These are phyloP conservation scores for Cryptoprocta ferox DNA, from an alignment of 2,797 vertebrate genomes.

Conservation along the genomic window DNA sequence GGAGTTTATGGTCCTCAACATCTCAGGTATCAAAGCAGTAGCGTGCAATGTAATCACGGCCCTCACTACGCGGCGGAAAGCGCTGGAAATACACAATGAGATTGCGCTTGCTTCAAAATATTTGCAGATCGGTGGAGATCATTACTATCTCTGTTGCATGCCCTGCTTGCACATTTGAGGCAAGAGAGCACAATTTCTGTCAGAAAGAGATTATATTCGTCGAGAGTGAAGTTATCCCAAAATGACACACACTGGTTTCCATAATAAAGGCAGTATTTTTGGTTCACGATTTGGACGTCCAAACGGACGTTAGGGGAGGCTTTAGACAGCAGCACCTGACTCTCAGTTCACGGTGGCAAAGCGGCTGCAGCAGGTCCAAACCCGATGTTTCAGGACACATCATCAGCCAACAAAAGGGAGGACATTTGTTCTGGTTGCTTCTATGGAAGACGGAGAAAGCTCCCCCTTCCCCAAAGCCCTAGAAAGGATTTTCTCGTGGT, in stretches of 20 bases:
- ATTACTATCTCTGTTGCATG: background rate
- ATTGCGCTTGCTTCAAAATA: constrained; percentile 5
- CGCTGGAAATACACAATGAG: constrained; percentile 17
- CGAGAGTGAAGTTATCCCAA: background rate
- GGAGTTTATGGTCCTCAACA: background rate
- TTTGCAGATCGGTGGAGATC: background rate
- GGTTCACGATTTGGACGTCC: background rate
- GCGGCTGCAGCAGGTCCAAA: background rate
- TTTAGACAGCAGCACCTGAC: background rate
- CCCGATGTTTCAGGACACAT: background rate
- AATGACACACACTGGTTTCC: background rate
- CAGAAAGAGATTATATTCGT: background rate
- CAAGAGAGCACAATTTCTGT: constrained; percentile 3
- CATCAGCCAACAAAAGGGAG: background rate
- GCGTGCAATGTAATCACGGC: background rate
- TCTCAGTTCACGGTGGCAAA: background rate
- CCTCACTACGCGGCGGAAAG: background rate
- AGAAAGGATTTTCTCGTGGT: background rate
- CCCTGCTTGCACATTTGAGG: background rate
- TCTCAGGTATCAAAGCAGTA: constrained; percentile 26
- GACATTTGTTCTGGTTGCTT: background rate
- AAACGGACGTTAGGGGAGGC: background rate
- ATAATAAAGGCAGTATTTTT: background rate
- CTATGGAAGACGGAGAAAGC: background rate
- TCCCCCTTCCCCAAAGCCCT: background rate